Conservation (phyloP, 2,113 vertebrate species). For the Chionomys nivalis region DNA sequence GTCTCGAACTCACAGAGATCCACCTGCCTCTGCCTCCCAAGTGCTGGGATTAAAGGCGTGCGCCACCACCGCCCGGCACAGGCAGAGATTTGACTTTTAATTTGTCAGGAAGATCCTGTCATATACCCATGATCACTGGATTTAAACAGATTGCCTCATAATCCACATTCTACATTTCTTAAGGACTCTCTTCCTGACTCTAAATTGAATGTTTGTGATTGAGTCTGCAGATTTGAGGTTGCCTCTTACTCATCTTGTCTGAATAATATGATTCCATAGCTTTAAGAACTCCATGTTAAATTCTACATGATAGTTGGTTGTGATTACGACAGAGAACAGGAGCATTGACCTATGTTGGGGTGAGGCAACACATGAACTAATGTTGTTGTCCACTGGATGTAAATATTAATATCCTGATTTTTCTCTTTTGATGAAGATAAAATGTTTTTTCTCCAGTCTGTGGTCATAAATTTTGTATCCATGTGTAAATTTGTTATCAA, state of each 20-base stretch:
- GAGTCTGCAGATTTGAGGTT: not conserved
- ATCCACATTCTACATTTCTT: not conserved
- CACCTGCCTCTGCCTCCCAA: too few relatives aligned
- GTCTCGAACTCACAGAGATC: too few relatives aligned
- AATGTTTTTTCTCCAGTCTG: not conserved
- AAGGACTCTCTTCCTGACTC: not conserved
- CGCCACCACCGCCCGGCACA: too few relatives aligned
- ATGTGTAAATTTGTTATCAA: not conserved
- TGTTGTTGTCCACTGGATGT: not conserved
- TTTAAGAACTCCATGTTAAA: not conserved
- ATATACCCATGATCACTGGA: rapidly evolving
- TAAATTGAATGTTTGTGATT: not conserved
- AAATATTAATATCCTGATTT: not conserved
- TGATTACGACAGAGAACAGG: not conserved
- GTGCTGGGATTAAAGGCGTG: too few relatives aligned
- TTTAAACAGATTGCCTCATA: not conserved
- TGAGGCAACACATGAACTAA: not conserved
- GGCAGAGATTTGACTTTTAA: not conserved
- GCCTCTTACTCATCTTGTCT: not conserved
- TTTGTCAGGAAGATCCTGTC: not conserved
- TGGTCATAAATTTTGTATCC: not conserved
- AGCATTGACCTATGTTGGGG: not conserved
- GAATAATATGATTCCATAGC: not conserved
- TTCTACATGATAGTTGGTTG: not conserved
- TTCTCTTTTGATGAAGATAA: not conserved